These are phyloP conservation scores for Drosophila nannoptera DNA, from an alignment of 1,140 invertebrate genomes.

Conservation along the genomic window DNA sequence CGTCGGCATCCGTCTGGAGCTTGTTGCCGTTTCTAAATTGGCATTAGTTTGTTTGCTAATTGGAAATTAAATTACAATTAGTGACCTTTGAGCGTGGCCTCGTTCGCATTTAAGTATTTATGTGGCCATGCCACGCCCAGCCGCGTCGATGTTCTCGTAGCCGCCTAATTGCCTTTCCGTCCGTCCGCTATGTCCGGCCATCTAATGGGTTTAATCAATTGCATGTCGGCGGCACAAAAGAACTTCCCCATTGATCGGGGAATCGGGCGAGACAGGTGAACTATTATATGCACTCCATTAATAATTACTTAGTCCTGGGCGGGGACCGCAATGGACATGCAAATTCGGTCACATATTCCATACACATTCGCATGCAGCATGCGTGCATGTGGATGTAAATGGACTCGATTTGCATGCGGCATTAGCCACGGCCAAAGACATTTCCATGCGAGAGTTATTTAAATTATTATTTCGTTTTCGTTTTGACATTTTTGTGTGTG, in stretches of 20 bases:
- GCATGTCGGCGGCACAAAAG: constrained; percentile 16
- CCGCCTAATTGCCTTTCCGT: constrained; percentile 59
- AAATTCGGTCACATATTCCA: neutral
- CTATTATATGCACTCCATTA: neutral
- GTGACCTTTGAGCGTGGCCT: constrained; percentile 71
- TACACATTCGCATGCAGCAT: constrained; percentile 17
- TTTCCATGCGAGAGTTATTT: constrained; percentile 24
- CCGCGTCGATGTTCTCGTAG: constrained; percentile 10
- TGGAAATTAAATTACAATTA: constrained; percentile 79
- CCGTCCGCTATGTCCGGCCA: constrained; percentile 35
- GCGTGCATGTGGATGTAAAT: constrained; percentile 14
- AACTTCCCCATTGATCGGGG: neutral
- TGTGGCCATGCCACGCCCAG: constrained; percentile 13
- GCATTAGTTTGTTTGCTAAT: constrained; percentile 79
- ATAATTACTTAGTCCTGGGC: neutral
- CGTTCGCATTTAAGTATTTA: constrained; percentile 69
- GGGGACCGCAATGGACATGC: neutral
- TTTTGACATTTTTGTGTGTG: constrained; percentile 38
- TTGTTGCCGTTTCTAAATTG: constrained; percentile 63
- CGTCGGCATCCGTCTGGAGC: constrained; percentile 7
- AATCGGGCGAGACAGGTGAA: neutral
- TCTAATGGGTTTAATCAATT: constrained; percentile 69
- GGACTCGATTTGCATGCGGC: constrained; percentile 20
- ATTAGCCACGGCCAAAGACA: constrained; percentile 21
- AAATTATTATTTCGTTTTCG: constrained; percentile 49